A percentile compares a stretch with the other conserved stretches of the same genome.
Evolutionary conservation across 2,797 vertebrate genomes (phyloP).

Genomic region (Trematomus bernacchii): DNA sequence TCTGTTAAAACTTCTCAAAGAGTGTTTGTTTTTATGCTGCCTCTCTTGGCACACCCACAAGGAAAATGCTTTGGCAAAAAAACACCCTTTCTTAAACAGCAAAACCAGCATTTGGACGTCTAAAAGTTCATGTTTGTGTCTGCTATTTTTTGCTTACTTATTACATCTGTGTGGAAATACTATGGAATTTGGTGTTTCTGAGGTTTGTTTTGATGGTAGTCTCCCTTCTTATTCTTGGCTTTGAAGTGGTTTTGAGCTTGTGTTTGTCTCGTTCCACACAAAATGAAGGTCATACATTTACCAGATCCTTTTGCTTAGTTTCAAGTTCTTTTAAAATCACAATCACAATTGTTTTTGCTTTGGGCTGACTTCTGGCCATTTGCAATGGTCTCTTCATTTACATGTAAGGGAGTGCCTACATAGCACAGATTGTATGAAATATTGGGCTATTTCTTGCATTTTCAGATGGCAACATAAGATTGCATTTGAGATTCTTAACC

Average conservation of each 20-base stretch:
- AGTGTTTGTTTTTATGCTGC: constrained; percentile 54
- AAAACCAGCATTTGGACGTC: constrained; percentile 35
- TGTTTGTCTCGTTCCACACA: constrained; percentile 4
- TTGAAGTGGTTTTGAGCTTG: constrained; percentile 34
- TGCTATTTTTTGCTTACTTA: constrained; percentile 31
- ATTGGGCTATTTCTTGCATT: constrained; percentile 27
- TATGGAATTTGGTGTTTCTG: constrained; percentile 42
- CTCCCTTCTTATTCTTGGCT: constrained; percentile 17
- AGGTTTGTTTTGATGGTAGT: constrained; percentile 34
- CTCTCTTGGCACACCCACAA: constrained; percentile 43
- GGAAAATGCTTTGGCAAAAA: constrained; percentile 31
- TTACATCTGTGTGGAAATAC: constrained; percentile 23
- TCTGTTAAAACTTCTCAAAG: constrained; percentile 56
- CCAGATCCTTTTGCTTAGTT: constrained; percentile 39
- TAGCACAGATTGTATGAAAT: constrained; percentile 11
- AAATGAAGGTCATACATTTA: constrained; percentile 15
- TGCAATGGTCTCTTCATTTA: background rate
- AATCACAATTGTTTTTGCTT: constrained; percentile 11
- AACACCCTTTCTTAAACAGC: constrained; percentile 31
- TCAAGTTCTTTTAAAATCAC: constrained; percentile 16
- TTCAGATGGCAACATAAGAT: constrained; percentile 22
- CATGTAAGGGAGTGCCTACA: background rate
- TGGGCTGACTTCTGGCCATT: background rate
- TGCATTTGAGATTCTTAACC: background rate
- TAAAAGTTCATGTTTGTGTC: constrained; percentile 42